Percentiles rank a stretch among this genome's conserved stretches.
phyloP scores from a whole-genome alignment of 2,113 vertebrate genomes.

The Salvelinus sp. region DNA sequence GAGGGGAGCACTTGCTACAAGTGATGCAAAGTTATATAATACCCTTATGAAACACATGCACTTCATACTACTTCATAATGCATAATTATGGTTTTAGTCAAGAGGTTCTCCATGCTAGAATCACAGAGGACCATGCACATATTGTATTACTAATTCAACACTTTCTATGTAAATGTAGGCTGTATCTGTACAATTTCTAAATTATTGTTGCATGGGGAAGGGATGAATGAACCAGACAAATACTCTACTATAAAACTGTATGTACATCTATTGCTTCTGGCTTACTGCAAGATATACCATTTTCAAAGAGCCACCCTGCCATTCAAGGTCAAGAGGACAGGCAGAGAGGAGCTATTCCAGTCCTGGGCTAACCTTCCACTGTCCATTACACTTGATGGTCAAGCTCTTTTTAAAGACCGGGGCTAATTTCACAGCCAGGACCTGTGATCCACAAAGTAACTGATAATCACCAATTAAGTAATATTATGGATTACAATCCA shows the following conservation, averaged over 20 bases:
- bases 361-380: conserved; percentile 40
- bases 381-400: conserved; percentile 64
- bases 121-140: neutral
- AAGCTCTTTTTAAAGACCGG: conserved; percentile 69
- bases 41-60: neutral
- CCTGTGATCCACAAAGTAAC: conserved; percentile 69
- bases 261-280: conserved; percentile 55
- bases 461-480: conserved; percentile 74
- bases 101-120: neutral
- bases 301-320: conserved; percentile 69
- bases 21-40: neutral
- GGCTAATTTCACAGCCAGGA: conserved; percentile 66
- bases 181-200: neutral
- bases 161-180: neutral
- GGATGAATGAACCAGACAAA: conserved; percentile 66
- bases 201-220: conserved; percentile 13
- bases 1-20: neutral
- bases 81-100: neutral
- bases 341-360: conserved; percentile 48
- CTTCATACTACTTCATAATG: neutral
- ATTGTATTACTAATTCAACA: neutral
- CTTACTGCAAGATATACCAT: conserved; percentile 64
- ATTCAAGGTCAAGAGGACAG: conserved; percentile 70
- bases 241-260: conserved; percentile 16
- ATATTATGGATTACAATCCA: conserved; percentile 71